Base-by-base conservation (phyloP, 92 coral and sea anemone species). In the Porites divaricata region DNA sequence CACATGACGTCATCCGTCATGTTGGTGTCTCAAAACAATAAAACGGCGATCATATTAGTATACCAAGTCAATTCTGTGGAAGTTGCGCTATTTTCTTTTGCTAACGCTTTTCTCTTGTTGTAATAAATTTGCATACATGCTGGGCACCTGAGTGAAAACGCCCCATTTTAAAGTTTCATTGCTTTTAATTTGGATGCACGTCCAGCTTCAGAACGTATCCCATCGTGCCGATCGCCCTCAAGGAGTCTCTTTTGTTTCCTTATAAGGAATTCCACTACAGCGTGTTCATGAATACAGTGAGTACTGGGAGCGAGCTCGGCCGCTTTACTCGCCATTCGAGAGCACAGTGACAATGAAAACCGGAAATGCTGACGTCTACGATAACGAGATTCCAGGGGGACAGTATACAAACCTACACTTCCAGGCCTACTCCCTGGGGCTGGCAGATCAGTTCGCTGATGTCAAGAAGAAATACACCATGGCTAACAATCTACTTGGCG, bases 401-500 rank as follows among this genome's bases (percentile, higher is more conserved):
- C 99, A 97, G 85, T 97, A 97, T 88, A 97, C 99, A 76, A 97
- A 97, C 86, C 90, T 97, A 5, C 99, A 97, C 81, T 97, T 97
- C 98, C 99, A 97, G 91, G 99, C 99, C n/a, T 93, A 92, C 88
- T 94, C 94, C 26, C 94, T 97, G 48, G 99, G 99, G 12, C 97
- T 97, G 15, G 94, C 90, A 2, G 99, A 97, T 70, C 92, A 93
- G 89, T 97, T 97, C 63, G 67, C 97, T 2, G 98, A 97, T 6
- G 89, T 97, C 81, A 97, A 97, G 85, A 91, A 97, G 76, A 97
- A 91, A 52, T 97, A 97, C 76, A 76, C 95, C 13, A 83, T 90
- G 85, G 99, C 99, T 1, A 97, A 97, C 81, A 86, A 83, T 28
- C 87, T 97, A 12, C 89, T 97, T 23, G 99, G 99, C 24, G 99